Base-by-base conservation (phyloP, 2,888 invertebrate species). In the Dryadula phaetusa region DNA sequence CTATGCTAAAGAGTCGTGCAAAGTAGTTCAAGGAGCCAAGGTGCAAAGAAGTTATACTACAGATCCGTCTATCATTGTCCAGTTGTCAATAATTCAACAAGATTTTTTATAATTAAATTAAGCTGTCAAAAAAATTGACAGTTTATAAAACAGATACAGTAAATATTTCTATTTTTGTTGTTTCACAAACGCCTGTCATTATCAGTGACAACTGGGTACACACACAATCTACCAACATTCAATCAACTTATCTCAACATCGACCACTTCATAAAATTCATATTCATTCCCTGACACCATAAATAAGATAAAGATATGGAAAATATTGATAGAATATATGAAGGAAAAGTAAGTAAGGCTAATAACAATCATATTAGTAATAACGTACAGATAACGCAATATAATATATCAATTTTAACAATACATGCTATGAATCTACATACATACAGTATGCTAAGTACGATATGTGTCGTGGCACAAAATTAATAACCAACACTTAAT, bases 251-350 rank as follows among this genome's bases (percentile, higher is more conserved):
- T 89, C 86, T 81, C 75, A 80, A 82, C 77, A 82, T 77, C 75
- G 74, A 77, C 77, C 86, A 88, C 90, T 90, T 75, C 74, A 87
- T 82, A 76, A 79, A 82, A 83, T 86, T 86, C 83, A 87, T 87
- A 82, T 86, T 84, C 79, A 82, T 86, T 84, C 79, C 79, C 75
- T 74, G 77, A 77, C 76, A 79, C 75, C 81, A 82, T 78, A 79
- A 79, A 80, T 67, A 68, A 74, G 87, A 87, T 89, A 87, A 82
- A 79, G 74, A 56, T 56, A n/a, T 76, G 74, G 72, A 76, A 76
- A 80, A 82, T 83, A 79, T 79, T 80, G 84, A 81, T 82, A 81
- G 81, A 78, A 81, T 80, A 86, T 86, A 82, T 84, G 85, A 85
- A 84, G 86, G 85, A 69, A 83, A 84, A 87, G 86, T 76, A 79